Evolutionary conservation across 1,140 invertebrate species (phyloP), one percentile per base, ranked within the genome.

Genomic region (Hyposmocoma kahamanoa): DNA sequence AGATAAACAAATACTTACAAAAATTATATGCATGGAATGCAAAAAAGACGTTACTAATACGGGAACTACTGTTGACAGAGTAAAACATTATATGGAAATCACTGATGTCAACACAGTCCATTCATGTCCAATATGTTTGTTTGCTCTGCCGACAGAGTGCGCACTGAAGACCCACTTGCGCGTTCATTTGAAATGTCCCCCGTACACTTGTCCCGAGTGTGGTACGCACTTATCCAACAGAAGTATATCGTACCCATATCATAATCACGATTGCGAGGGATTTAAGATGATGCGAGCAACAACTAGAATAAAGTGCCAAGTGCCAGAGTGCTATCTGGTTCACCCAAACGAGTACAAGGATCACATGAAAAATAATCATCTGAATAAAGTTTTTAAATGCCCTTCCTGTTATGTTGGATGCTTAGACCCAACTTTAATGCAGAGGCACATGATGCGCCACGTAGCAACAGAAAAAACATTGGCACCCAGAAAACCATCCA

Each of bases 181-280:
- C 26, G 60, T 88, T 20, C 88, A 89, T 66, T 60, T 75, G 11
- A 78, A 69, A 50, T 47, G 42, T 20, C 56, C 78, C n/a, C 87
- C 87, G 18, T 86, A 59, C 64, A 77, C 77, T 42, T 89, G 88
- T 52, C 87, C 88, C 3, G 87, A 89, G 66, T 89, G 88, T 72
- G 88, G 87, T 0, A 59, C 69, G 19, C 32, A 68, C 24, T 78
- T 88, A 48, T 22, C 60, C 22, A 62, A 57, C 17, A 77, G 61
- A 46, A 55, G 42, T 41, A 42, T 69, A 32, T 49, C 51, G 13
- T 72, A 77, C 46, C 75, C 88, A 22, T 74, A 71, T n/a, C n/a
- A n/a, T 48, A 66, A 61, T 22, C 88, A 89, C 61, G 67, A 87
- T 52, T 86, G 88, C 56, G 77, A 87, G 47, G 77, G 84, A 19